Base-by-base conservation (phyloP, 1,140 invertebrate genomes). In the Drosophila sechellia region DNA sequence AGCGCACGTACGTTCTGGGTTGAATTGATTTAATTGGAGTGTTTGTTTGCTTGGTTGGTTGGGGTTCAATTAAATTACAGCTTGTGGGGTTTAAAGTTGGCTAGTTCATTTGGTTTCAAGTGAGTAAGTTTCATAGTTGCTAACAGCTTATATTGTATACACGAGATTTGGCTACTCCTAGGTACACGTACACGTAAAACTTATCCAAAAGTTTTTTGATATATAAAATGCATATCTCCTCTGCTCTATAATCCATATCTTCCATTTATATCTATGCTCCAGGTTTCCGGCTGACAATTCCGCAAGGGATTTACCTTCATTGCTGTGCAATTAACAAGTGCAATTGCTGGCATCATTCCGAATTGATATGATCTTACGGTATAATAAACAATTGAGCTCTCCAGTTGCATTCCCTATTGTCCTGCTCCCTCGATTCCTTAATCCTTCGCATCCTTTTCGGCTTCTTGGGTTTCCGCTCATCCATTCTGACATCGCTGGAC, bases 171-270 rank as follows among this genome's bases (percentile, higher is more conserved):
- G 37, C 61, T 69, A 84, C 43, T 42, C 13, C 53, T 60, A 65
- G 71, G 48, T 79, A 69, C 48, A 74, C 59, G 63, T 57, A 86
- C 74, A 85, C 83, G 69, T 86, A 86, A 86, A 86, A 87, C 81
- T 86, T 86, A 87, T 87, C 65, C 79, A 87, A 86, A 86, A 86
- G 37, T 39, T 39, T 12, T 4, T 76, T 79, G 65, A 79, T 87
- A 75, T 81, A 76, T 86, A 80, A 84, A 84, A 84, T 84, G 72
- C 81, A 84, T 86, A 81, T 86, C 76, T 60, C 45, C 35, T 60
- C 48, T 31, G 45, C 39, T 59, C 69, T 69, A 69, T 61, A 69
- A 42, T 70, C 40, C 66, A 46, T 55, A 69, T 46, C 52, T 31
- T 42, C 58, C 46, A 37, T 55, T 34, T 61, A 50, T 56, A 61